Evolutionary conservation across 2,113 vertebrate species (phyloP).

Genomic region (Echinops telfairi): DNA sequence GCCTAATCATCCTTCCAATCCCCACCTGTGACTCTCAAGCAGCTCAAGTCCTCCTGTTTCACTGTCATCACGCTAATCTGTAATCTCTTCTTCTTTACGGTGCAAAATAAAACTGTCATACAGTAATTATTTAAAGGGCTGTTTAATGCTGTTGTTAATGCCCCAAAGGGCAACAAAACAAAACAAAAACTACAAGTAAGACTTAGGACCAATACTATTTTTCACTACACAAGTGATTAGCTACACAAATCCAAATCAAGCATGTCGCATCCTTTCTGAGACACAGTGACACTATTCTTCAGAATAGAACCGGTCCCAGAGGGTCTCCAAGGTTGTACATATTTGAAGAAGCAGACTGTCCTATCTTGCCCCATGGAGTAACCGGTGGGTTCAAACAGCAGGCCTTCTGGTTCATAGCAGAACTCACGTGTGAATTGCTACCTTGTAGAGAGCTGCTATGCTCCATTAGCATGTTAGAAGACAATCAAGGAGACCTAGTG

Average conservation of each 20-base stretch:
- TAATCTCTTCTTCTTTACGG: background rate
- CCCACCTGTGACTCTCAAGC: background rate
- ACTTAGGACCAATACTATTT: background rate
- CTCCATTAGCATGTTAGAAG: background rate
- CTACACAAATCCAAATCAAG: background rate
- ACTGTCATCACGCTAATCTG: background rate
- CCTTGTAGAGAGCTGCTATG: background rate
- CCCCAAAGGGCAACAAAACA: too few species aligned
- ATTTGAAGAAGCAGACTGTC: background rate
- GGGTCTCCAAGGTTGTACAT: background rate
- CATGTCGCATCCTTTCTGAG: background rate
- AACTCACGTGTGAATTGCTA: background rate
- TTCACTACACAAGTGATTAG: background rate
- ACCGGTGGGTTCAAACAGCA: background rate
- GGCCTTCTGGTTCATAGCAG: background rate
- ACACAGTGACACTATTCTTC: background rate
- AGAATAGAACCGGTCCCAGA: background rate
- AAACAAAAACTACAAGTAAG: conserved; percentile 10
- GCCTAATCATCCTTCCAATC: background rate
- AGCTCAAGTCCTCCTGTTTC: background rate
- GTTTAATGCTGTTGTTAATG: background rate
- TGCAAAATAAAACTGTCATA: conserved; percentile 38
- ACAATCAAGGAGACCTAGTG: too few species aligned
- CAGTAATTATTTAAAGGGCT: background rate
- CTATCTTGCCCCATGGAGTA: background rate